These are phyloP conservation scores for Drosophila leontia DNA, from an alignment of 1,140 invertebrate species.

Conservation along the genomic window DNA sequence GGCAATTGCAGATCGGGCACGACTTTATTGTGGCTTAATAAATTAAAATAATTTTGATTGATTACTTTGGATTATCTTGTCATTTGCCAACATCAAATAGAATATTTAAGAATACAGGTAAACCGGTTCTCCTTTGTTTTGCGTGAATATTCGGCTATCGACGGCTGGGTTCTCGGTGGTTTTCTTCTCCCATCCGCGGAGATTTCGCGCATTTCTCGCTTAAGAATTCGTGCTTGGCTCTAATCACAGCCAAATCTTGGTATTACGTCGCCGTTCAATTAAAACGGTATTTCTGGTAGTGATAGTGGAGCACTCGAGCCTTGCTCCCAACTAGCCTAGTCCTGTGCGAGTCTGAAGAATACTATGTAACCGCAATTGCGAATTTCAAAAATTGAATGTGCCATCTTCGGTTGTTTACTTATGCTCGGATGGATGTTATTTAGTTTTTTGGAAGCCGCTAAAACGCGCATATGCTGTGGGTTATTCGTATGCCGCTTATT, in stretches of 20 bases:
- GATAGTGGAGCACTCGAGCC: not conserved
- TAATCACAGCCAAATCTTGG: slow-evolving; percentile 60
- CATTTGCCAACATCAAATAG: slow-evolving; percentile 85
- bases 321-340: not conserved
- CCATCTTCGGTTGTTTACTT: slow-evolving; percentile 21
- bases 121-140: slow-evolving; percentile 80
- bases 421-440: slow-evolving; percentile 18
- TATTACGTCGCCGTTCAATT: slow-evolving; percentile 31
- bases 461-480: slow-evolving; percentile 36
- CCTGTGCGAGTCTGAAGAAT: not conserved
- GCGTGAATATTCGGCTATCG: slow-evolving; percentile 65
- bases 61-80: slow-evolving; percentile 85
- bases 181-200: slow-evolving; percentile 54
- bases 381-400: not conserved
- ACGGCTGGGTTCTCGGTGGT: slow-evolving; percentile 44
- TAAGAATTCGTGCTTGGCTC: slow-evolving; percentile 65
- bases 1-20: slow-evolving; percentile 77
- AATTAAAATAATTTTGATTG: slow-evolving; percentile 85
- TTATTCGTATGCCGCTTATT: slow-evolving; percentile 28
- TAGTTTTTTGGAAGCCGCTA: slow-evolving; percentile 22
- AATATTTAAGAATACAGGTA: slow-evolving; percentile 84
- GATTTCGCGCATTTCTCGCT: slow-evolving; percentile 67
- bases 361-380: not conserved
- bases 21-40: slow-evolving; percentile 83
- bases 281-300: slow-evolving; percentile 28